A percentile compares a stretch with the other conserved stretches of the same genome.
Evolutionary conservation across 2,888 invertebrate species (phyloP).

Genomic region (Euphydryas editha): DNA sequence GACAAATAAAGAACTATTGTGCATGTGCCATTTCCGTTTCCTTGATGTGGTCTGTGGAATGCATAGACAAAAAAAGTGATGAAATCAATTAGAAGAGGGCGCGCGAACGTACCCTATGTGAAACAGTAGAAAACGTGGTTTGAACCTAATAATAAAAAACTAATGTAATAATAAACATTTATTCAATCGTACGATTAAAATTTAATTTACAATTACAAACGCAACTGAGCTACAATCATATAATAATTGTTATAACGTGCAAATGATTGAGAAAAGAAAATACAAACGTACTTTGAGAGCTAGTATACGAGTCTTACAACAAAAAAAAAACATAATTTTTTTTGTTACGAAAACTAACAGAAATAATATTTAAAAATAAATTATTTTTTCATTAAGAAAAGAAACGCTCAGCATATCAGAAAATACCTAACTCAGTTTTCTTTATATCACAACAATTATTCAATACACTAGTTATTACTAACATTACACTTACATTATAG

Average conservation of each 20-base stretch:
- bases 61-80: too few species aligned
- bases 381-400: too few species aligned
- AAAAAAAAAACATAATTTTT: slow-evolving; percentile 2
- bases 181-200: slow-evolving; percentile 5
- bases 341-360: neutral
- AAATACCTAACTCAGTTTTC: slow-evolving; percentile 6
- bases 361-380: neutral
- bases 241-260: neutral
- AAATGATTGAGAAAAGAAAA: neutral
- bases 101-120: too few species aligned
- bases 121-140: neutral
- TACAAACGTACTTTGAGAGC: neutral
- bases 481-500: slow-evolving; percentile 9
- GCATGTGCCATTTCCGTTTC: too few species aligned
- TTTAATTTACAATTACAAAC: slow-evolving; percentile 3
- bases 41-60: too few species aligned
- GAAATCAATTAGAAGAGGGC: too few species aligned
- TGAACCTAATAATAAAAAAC: neutral
- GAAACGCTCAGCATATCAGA: slow-evolving; percentile 25
- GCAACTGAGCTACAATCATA: neutral
- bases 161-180: slow-evolving; percentile 2
- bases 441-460: slow-evolving; percentile 31
- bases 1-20: too few species aligned
- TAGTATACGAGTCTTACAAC: neutral
- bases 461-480: slow-evolving; percentile 11